Evolutionary conservation across 2,888 invertebrate species (phyloP).

Genomic region (Polymixis lichenea): DNA sequence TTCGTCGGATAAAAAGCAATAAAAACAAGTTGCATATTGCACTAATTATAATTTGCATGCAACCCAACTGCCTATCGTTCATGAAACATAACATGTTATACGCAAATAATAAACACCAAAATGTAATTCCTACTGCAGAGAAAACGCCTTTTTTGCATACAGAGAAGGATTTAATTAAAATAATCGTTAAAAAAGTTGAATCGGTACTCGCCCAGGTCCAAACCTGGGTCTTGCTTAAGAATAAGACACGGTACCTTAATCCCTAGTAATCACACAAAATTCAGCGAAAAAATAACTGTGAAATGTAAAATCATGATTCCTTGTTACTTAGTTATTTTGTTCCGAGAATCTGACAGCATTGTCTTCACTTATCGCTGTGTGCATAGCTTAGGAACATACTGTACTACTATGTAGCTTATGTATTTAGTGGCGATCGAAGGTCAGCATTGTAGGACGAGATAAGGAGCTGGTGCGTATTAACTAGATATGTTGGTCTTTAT

Average conservation of each 20-base stretch:
- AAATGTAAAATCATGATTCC: background rate
- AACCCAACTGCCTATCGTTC: background rate
- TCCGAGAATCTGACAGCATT: slow-evolving; percentile 21
- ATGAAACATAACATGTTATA: background rate
- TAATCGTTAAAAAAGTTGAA: too few species aligned
- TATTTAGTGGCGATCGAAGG: slow-evolving; percentile 44
- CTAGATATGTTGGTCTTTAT: background rate
- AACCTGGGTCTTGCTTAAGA: too few species aligned
- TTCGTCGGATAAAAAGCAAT: too few species aligned
- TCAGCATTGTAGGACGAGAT: slow-evolving; percentile 19
- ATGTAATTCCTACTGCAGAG: background rate
- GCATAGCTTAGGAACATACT: slow-evolving; percentile 7
- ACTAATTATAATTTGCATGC: slow-evolving; percentile 22
- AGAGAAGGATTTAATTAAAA: background rate
- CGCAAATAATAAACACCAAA: background rate
- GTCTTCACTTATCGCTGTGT: slow-evolving; percentile 40
- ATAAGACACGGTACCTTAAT: background rate
- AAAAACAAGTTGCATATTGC: background rate
- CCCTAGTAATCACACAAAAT: background rate
- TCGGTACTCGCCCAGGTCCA: too few species aligned
- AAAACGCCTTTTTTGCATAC: background rate
- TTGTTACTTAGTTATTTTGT: slow-evolving; percentile 2
- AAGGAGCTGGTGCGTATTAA: background rate
- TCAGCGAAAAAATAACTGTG: background rate
- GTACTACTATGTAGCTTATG: slow-evolving; percentile 2